Conservation (phyloP, 2,888 invertebrate genomes). For the Oxytorus armatus region DNA sequence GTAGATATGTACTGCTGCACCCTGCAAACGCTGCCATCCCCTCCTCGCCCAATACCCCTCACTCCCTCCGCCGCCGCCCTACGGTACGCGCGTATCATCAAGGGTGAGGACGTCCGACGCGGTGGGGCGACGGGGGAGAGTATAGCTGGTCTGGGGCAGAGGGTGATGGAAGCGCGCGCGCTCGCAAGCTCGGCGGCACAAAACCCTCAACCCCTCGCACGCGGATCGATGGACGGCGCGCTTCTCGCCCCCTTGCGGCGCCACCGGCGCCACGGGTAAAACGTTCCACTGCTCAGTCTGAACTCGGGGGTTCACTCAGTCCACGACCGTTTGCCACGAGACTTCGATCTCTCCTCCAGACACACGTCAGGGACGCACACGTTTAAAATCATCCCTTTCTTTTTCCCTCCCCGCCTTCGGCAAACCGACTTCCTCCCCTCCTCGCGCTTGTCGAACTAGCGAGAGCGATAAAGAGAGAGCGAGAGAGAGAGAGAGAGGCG, state of each 20-base stretch:
- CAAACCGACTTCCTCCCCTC: slow-evolving; percentile 4
- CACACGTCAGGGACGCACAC: slow-evolving; percentile 59
- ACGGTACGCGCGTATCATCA: slow-evolving; percentile 29
- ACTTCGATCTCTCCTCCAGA: slow-evolving; percentile 77
- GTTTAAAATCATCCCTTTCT: slow-evolving; percentile 52
- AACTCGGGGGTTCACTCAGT: slow-evolving; percentile 84
- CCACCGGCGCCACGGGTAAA: slow-evolving; percentile 78
- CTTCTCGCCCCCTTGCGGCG: slow-evolving; percentile 75
- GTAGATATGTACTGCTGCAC: slow-evolving; percentile 62
- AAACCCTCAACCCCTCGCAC: slow-evolving; percentile 72
- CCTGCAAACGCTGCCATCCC: slow-evolving; percentile 63
- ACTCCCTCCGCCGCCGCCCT: background rate
- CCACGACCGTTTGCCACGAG: slow-evolving; percentile 83
- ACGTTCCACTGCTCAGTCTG: slow-evolving; percentile 81
- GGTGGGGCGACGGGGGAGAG: slow-evolving; percentile 55
- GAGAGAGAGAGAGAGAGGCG: slow-evolving; percentile 15
- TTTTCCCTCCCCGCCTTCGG: slow-evolving; percentile 1
- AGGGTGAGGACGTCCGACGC: background rate
- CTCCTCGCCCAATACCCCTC: slow-evolving; percentile 59
- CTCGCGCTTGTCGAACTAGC: slow-evolving; percentile 11
- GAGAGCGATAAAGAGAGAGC: slow-evolving; percentile 26
- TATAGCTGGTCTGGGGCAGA: slow-evolving; percentile 55
- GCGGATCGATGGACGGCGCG: slow-evolving; percentile 70
- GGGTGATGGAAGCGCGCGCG: slow-evolving; percentile 65
- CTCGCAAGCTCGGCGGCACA: slow-evolving; percentile 59